These are phyloP conservation scores for Zeus faber DNA, from an alignment of 2,113 vertebrate species.

Conservation along the genomic window DNA sequence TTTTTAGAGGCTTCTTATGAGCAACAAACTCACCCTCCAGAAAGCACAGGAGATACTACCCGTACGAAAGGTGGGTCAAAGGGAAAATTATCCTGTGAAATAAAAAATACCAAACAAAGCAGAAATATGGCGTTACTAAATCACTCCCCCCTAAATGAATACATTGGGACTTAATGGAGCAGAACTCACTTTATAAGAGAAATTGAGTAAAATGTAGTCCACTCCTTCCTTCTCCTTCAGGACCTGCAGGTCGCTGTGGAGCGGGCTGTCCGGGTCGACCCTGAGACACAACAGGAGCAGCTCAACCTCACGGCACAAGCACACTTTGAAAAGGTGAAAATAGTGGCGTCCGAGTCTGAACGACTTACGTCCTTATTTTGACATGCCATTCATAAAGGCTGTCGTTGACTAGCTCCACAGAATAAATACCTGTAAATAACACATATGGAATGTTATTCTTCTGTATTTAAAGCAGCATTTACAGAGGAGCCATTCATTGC, in stretches of 20 bases:
- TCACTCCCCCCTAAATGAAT: neutral
- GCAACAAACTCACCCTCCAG: constrained; percentile 87
- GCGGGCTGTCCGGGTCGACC: constrained; percentile 96
- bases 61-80: constrained; percentile 98
- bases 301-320: too few relatives aligned
- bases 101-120: too few relatives aligned
- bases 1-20: neutral
- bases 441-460: neutral
- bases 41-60: constrained; percentile 95
- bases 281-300: constrained; percentile 64
- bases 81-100: constrained; percentile 98
- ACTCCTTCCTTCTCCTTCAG: constrained; percentile 98
- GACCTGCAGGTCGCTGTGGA: constrained; percentile 96
- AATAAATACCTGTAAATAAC: constrained; percentile 89
- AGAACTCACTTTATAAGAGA: constrained; percentile 95
- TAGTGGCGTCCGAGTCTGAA: too few relatives aligned
- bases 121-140: neutral
- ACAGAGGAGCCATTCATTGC: too few relatives aligned
- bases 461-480: too few relatives aligned
- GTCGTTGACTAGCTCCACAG: constrained; percentile 95
- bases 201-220: constrained; percentile 97
- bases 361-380: constrained; percentile 95
- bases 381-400: constrained; percentile 98
- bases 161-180: neutral
- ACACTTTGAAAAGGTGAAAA: too few relatives aligned